A percentile compares a stretch with the other conserved stretches of the same genome.
phyloP scores from a whole-genome alignment of 2,797 vertebrate genomes.

The Danio aesculapii region DNA sequence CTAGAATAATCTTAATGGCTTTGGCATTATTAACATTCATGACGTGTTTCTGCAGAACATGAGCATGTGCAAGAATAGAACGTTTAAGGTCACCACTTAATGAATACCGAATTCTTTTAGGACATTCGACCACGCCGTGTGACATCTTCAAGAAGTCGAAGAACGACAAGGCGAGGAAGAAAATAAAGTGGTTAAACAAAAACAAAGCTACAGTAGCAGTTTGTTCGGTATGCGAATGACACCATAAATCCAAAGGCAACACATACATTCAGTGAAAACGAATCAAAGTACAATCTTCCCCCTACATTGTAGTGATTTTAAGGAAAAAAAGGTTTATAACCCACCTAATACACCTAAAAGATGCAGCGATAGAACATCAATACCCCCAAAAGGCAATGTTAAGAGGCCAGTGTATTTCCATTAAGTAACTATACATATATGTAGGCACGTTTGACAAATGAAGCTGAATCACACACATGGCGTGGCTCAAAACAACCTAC shows the following conservation, averaged over 20 bases:
- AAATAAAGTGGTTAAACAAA: constrained; percentile 73
- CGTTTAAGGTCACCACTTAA: constrained; percentile 95
- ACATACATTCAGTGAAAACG: constrained; percentile 59
- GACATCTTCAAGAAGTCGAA: constrained; percentile 81
- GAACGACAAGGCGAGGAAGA: constrained; percentile 68
- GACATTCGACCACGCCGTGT: constrained; percentile 85
- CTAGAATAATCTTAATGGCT: constrained; percentile 87
- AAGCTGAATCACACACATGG: constrained; percentile 84
- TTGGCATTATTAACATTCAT: constrained; percentile 99
- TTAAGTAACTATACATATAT: constrained; percentile 78
- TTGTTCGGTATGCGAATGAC: constrained; percentile 71
- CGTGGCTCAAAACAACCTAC: constrained; percentile 82
- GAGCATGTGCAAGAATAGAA: constrained; percentile 98
- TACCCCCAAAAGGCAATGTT: constrained; percentile 74
- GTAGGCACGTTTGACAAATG: constrained; percentile 82
- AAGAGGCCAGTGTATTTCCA: constrained; percentile 79
- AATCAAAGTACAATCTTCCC: constrained; percentile 76
- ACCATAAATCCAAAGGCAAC: constrained; percentile 72
- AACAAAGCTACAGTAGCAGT: constrained; percentile 75
- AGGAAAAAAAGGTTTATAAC: constrained; percentile 56
- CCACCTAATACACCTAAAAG: constrained; percentile 36
- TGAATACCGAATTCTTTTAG: constrained; percentile 85
- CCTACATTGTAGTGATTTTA: constrained; percentile 72
- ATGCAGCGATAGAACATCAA: constrained; percentile 58
- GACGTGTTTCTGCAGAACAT: constrained; percentile 92